Evolutionary conservation across 2,113 vertebrate species (phyloP).

Genomic region (Eira barbara): DNA sequence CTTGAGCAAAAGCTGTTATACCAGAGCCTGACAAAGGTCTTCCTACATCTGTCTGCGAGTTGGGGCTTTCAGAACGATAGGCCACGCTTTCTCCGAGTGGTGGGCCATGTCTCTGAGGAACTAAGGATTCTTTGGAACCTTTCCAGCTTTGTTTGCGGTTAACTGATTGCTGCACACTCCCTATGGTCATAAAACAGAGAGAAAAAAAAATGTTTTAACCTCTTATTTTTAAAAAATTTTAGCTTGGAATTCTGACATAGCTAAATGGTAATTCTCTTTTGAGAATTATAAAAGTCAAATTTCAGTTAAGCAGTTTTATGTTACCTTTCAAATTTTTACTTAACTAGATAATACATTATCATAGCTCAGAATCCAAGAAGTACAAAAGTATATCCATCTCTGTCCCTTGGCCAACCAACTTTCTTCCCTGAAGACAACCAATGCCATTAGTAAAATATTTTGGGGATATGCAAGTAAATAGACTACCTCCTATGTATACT

Average conservation of each 20-base stretch:
- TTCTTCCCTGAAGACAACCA: background rate
- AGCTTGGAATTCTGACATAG: background rate
- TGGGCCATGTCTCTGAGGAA: constrained; percentile 89
- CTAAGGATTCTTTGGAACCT: constrained; percentile 96
- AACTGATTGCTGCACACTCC: constrained; percentile 89
- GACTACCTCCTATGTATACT: background rate
- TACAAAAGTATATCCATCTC: background rate
- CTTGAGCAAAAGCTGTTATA: constrained; percentile 87
- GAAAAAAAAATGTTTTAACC: constrained; percentile 40
- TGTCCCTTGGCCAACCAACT: background rate
- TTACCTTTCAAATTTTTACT: constrained; percentile 15
- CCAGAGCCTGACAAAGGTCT: constrained; percentile 88
- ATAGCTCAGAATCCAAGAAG: constrained; percentile 1
- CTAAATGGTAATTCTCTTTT: constrained; percentile 20
- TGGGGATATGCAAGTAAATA: background rate
- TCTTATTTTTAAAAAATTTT: constrained; percentile 44
- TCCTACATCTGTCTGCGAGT: constrained; percentile 87
- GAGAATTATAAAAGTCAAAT: constrained; percentile 33
- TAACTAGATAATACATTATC: background rate
- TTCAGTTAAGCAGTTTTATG: constrained; percentile 1
- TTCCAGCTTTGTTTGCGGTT: constrained; percentile 97
- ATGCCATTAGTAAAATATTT: background rate
- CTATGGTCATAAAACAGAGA: constrained; percentile 67
- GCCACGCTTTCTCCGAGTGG: constrained; percentile 87
- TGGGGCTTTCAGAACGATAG: constrained; percentile 93